Evolutionary conservation across 2,888 invertebrate species (phyloP).

Genomic region (Tetranychus truncatus): DNA sequence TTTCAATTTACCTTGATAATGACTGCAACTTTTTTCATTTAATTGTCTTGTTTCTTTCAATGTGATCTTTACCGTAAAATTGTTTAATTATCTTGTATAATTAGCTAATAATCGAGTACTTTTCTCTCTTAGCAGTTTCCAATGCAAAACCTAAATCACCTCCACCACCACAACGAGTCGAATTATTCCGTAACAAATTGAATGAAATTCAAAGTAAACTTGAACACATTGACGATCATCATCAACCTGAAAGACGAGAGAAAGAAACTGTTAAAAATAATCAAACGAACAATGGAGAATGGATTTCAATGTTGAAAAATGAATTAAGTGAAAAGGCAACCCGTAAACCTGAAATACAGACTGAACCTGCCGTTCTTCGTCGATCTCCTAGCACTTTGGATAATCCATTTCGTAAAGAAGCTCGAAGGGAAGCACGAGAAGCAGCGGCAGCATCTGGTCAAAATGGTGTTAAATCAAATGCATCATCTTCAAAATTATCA

Average conservation of each 20-base stretch:
- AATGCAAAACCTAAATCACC: background rate
- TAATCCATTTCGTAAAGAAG: background rate
- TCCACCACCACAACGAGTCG: slow-evolving; percentile 10
- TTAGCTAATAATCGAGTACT: background rate
- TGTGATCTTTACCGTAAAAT: too few relatives aligned
- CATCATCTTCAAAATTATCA: background rate
- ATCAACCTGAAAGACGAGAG: background rate
- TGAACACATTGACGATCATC: background rate
- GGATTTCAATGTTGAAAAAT: slow-evolving; percentile 9
- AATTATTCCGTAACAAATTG: slow-evolving; percentile 3
- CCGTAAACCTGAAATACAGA: background rate
- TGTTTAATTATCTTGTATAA: background rate
- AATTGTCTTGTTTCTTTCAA: too few relatives aligned
- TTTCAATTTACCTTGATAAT: too few relatives aligned
- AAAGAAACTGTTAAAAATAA: background rate
- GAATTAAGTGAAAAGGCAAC: slow-evolving; percentile 2
- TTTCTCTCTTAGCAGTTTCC: background rate
- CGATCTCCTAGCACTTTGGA: background rate
- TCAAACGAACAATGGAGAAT: slow-evolving; percentile 7
- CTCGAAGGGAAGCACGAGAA: background rate
- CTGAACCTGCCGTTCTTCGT: background rate
- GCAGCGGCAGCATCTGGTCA: background rate
- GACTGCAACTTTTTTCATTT: too few relatives aligned
- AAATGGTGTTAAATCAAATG: background rate
- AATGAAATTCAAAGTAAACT: slow-evolving; percentile 9